phyloP scores from a whole-genome alignment of 92 coral and sea anemone genomes.

The Epizoanthus rinbou region DNA sequence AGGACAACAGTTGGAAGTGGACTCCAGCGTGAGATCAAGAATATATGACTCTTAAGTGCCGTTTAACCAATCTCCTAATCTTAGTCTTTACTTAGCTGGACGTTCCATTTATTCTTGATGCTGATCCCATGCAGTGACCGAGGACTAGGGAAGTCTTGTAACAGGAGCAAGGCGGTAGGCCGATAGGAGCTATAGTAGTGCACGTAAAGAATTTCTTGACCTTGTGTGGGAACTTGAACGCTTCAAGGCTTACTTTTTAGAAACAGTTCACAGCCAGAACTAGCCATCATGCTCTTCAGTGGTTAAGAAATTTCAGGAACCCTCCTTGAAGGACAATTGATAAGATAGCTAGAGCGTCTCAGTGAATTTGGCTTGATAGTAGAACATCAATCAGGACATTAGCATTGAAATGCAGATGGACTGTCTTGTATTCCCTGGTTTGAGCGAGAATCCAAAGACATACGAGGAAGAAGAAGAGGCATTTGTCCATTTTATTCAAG shows the following conservation, averaged over 20 bases:
- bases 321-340: constrained; percentile 4
- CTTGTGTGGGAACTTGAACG: constrained; percentile 27
- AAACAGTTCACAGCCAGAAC: constrained; percentile 22
- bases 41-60: constrained; percentile 10
- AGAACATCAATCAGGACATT: too few relatives aligned
- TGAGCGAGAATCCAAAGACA: too few relatives aligned
- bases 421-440: too few relatives aligned
- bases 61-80: constrained; percentile 33
- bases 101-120: constrained; percentile 40
- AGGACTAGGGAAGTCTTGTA: constrained; percentile 37
- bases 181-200: constrained; percentile 18
- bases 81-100: constrained; percentile 14
- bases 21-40: constrained; percentile 42
- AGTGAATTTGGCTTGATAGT: too few relatives aligned
- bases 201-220: constrained; percentile 26
- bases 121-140: constrained; percentile 43
- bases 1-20: constrained; percentile 18
- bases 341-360: too few relatives aligned
- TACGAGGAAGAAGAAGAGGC: too few relatives aligned
- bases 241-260: background rate
- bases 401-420: too few relatives aligned
- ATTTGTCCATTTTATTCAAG: too few relatives aligned
- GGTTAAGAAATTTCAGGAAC: constrained; percentile 23
- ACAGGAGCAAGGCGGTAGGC: background rate
- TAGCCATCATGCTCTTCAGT: constrained; percentile 30